Conservation (phyloP, 2,113 vertebrate genomes). For the Gambusia holbrooki region DNA sequence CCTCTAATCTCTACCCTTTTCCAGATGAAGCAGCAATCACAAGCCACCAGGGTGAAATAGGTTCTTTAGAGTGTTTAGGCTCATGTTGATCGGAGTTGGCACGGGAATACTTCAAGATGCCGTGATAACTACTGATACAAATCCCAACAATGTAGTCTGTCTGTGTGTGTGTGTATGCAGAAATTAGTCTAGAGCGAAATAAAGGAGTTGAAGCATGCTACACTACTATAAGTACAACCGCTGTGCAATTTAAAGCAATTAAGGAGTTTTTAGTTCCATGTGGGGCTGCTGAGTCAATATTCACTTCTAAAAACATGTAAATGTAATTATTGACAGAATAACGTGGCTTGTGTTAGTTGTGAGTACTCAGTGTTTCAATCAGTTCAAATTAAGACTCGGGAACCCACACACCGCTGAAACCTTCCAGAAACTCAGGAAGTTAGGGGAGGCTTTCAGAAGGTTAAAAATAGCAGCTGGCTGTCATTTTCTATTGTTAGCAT, state of each 20-base stretch:
- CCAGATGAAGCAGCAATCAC: constrained; percentile 55
- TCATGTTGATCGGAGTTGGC: constrained; percentile 58
- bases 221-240: no score
- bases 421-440: not conserved
- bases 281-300: not conserved
- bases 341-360: constrained; percentile 1
- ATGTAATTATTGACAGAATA: not conserved
- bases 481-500: not conserved
- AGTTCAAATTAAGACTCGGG: not conserved
- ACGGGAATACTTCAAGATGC: constrained; percentile 64
- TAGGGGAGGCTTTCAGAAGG: not conserved
- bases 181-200: no score
- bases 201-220: no score
- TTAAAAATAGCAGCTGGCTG: constrained; percentile 2
- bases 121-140: constrained; percentile 20
- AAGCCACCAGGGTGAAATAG: constrained; percentile 21
- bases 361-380: constrained; percentile 12
- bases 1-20: constrained; percentile 58
- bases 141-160: not conserved
- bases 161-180: no score
- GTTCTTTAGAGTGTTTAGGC: constrained; percentile 41
- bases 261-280: not conserved
- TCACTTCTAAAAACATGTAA: not conserved
- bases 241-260: not conserved
- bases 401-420: not conserved